Percentiles rank a stretch among this genome's conserved stretches.
Conservation (phyloP, 2,113 vertebrate species). For the Coryphaenoides rupestris region DNA sequence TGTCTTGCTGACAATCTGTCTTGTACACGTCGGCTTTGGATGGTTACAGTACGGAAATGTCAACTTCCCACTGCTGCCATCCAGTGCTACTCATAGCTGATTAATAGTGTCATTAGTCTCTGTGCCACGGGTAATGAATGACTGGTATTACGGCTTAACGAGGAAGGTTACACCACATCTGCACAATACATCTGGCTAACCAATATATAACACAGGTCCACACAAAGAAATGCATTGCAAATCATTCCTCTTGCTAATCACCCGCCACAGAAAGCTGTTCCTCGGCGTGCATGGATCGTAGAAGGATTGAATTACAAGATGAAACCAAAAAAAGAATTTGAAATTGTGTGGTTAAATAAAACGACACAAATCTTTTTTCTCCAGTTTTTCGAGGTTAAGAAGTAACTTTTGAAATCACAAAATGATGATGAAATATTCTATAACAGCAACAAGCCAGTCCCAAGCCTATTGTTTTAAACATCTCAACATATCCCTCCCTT, state of each 20-base stretch:
- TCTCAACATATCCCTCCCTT: background rate
- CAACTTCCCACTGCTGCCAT: constrained; percentile 42
- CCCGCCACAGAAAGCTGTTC: constrained; percentile 1
- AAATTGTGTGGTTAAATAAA: no score
- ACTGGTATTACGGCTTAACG: constrained; percentile 67
- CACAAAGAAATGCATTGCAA: constrained; percentile 36
- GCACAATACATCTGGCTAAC: constrained; percentile 57
- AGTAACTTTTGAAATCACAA: no score
- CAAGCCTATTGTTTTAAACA: no score
- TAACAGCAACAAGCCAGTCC: no score
- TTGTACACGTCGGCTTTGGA: constrained; percentile 42
- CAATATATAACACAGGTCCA: constrained; percentile 33
- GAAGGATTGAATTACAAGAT: constrained; percentile 3
- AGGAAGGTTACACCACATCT: constrained; percentile 67
- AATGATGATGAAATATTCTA: no score
- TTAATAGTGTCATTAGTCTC: constrained; percentile 69
- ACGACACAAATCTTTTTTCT: no score
- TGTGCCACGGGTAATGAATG: constrained; percentile 67
- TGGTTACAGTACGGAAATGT: constrained; percentile 59
- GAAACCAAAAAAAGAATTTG: constrained; percentile 3
- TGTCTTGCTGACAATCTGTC: constrained; percentile 57
- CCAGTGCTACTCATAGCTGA: constrained; percentile 64
- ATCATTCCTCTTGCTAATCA: constrained; percentile 40
- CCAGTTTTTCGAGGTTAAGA: no score
- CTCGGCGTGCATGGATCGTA: constrained; percentile 27